Base-by-base conservation (phyloP, 2,888 invertebrate genomes). In the Mylabris sibirica region DNA sequence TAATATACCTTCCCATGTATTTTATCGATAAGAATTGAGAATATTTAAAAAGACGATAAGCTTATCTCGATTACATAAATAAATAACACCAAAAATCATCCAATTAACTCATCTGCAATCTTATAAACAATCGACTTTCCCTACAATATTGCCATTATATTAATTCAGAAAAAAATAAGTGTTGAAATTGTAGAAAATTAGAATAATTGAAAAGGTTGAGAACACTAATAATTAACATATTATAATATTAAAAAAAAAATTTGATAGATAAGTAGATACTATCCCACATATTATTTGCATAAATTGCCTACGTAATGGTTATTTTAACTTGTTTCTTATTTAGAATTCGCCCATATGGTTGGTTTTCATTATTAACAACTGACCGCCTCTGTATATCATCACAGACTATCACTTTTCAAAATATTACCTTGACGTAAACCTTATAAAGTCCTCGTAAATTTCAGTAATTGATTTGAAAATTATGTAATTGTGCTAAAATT, bases 281-380 rank as follows among this genome's bases (percentile, higher is more conserved):
- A 44, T 44, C 44, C 44, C 44, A 44, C 44, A 44, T n/a, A n/a
- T 17, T 44, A 44, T 44, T 44, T 44, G 44, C 49, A 49, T 20
- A 22, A 17, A 41, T 14, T 20, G 9, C 20, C 20, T 20, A 49
- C 49, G 11, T 49, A 9, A 49, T 49, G 49, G 44, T 44, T 44
- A 44, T 44, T 49, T 49, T 49, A 9, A 49, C 49, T 17, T 44
- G n/a, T 44, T 44, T 17, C 8, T 30, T 30, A 30, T 30, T 30
- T 3, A 30, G 8, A 30, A 30, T 1, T 30, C 30, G 30, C 17
- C 8, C 3, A 44, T 44, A 8, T 22, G n/a, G 20, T 20, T 20
- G 8, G 49, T 20, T 9, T 9, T 11, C 11, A 49, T 49, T 49
- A 49, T 17, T 17, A 49, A 49, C 49, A 44, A n/a, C 44, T 44